phyloP scores from a whole-genome alignment of 1,140 invertebrate genomes.

The Odontomachus brunneus region DNA sequence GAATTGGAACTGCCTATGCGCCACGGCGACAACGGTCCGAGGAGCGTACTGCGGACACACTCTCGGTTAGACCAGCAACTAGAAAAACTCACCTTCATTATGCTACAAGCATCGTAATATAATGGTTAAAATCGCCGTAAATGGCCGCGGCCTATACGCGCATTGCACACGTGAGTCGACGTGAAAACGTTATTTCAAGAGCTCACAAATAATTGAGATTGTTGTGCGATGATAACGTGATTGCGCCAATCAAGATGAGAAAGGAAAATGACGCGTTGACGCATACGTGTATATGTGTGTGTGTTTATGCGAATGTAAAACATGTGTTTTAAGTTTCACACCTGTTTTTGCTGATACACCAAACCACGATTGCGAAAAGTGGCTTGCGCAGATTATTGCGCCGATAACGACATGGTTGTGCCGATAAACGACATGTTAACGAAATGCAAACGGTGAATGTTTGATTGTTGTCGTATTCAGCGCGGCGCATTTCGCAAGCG shows the following conservation, averaged over 20 bases:
- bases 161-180: conserved; percentile 63
- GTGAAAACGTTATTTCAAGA: conserved; percentile 50
- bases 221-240: conserved; percentile 9
- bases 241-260: not conserved
- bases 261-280: not conserved
- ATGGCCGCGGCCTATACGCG: conserved; percentile 71
- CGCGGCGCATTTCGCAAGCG: conserved; percentile 21
- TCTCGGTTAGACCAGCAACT: conserved; percentile 73
- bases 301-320: not conserved
- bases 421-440: conserved; percentile 27
- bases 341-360: not conserved
- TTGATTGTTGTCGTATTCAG: not conserved
- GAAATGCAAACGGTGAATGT: conserved; percentile 40
- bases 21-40: conserved; percentile 65
- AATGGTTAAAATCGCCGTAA: conserved; percentile 80
- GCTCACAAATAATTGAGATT: conserved; percentile 38
- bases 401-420: not conserved
- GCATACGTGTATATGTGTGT: not conserved
- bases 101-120: conserved; percentile 79
- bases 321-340: not conserved
- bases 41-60: conserved; percentile 36
- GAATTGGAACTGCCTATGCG: conserved; percentile 78
- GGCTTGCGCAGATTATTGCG: too few relatives aligned
- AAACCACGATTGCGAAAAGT: not conserved
- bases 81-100: conserved; percentile 81